Percentiles rank a stretch among this genome's conserved stretches.
Evolutionary conservation across 2,888 invertebrate genomes (phyloP).

Genomic region (Myopa testacea): DNA sequence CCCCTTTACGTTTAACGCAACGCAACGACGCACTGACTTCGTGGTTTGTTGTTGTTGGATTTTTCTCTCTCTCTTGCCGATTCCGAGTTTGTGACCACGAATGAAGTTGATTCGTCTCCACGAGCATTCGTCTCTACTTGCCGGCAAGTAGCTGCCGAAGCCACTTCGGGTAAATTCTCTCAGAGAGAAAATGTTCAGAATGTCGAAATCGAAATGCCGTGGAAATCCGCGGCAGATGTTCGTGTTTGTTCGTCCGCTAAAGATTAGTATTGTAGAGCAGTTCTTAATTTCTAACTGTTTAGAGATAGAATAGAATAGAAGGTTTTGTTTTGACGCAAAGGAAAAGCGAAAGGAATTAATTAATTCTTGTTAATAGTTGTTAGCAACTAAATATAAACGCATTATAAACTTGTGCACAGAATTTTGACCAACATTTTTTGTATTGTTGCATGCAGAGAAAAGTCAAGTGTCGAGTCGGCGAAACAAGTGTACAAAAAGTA

Average conservation of each 20-base stretch:
- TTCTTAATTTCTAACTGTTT: not conserved
- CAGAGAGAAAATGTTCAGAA: too few relatives aligned
- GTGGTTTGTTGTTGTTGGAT: not conserved
- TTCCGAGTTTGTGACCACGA: not conserved
- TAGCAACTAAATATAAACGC: not conserved
- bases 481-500: not conserved
- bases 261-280: not conserved
- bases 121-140: too few relatives aligned
- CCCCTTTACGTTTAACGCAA: too few relatives aligned
- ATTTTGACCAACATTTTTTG: not conserved
- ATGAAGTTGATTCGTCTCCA: conserved; percentile 13
- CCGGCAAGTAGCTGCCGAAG: too few relatives aligned
- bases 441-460: too few relatives aligned
- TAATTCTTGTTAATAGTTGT: not conserved
- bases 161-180: too few relatives aligned
- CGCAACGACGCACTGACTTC: too few relatives aligned
- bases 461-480: too few relatives aligned
- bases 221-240: conserved; percentile 11
- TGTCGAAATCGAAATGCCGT: too few relatives aligned
- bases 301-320: too few relatives aligned
- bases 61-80: not conserved
- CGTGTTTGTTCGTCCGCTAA: conserved; percentile 3
- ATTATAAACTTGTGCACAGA: not conserved
- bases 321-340: not conserved
- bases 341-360: not conserved